Base-by-base conservation (phyloP, 2,888 invertebrate genomes). In the Silvanus unidentatus region DNA sequence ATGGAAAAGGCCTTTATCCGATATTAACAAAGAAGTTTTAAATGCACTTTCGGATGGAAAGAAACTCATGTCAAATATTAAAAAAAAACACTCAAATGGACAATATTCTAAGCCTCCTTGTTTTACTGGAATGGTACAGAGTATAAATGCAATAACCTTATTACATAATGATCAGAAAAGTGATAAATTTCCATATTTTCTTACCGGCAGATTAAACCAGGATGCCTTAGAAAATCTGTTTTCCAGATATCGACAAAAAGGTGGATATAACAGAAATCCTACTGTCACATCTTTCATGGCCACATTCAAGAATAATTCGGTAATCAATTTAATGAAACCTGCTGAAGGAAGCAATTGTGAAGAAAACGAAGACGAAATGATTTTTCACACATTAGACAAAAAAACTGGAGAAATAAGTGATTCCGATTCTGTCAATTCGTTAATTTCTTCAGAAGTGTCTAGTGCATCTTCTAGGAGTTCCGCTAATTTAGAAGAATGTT, bases 201-300 rank as follows among this genome's bases (percentile, higher is more conserved):
- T 52, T 37, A 50, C 52, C 2, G 27, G 14, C 9, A 30, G 49
- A 3, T 16, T 50, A 12, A 50, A 50, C 28, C 49, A 50, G 44
- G 49, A 51, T 44, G 22, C 30, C 1, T 36, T 51, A 13, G 45
- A 51, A 43, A 52, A 51, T 40, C 30, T 42, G 28, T 52, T 52
- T 42, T 44, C 52, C 1, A 40, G 48, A 28, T 43, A 28, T 28
- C 13, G 48, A 8, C 45, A 48, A 35, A 27, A 34, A 16, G 48
- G 40, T 13, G 49, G 40, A 11, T 39, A 11, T 16, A 39, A 39
- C 16, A 11, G 12, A n/a, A 39, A 39, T 16, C 39, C 39, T 9
- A 39, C 39, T 8, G 39, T 39, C 16, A 15, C 22, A 39, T 11
- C 39, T 10, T 39, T 39, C 22, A 39, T 16, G 22, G 10, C 16